Evolutionary conservation across 2,797 vertebrate genomes (phyloP), one percentile per base, ranked within the genome.

Genomic region (Sparidentex hasta): DNA sequence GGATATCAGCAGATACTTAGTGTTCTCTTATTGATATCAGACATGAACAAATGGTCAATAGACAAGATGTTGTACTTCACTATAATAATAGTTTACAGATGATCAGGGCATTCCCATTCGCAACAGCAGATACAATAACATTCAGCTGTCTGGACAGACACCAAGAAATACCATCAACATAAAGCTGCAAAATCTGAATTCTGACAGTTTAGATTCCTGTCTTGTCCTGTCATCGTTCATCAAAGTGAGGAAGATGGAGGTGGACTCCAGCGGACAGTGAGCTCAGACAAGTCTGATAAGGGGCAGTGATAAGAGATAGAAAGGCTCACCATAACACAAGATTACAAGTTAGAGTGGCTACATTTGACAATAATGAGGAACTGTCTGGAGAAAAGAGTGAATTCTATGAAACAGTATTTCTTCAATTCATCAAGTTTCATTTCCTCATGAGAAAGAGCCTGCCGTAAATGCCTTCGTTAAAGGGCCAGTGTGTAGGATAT

Each of bases 141-240:
- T 71, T 62, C 81, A 73, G 74, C 63, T 84, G 88, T 80, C 38
- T 64, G 59, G 29, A 33, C 25, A 25, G 29, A 33, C 33, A 33
- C 21, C 12, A 23, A 11, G 14, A 47, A 62, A 71, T 7, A 20
- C n/a, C 21, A 21, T 11, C 23, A 3, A 57, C 5, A 9, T 2
- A 11, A 11, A 43, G 11, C 33, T 70, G 25, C 7, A 9, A 64
- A 68, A 33, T 3, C 18, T 0, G 5, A 59, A 51, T 4, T 29
- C 4, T 47, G 27, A 7, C 14, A 7, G 29, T 33, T 21, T 1
- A 50, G 21, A 25, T 47, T 18, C 7, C 3, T 25, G 4, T 50
- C 27, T 29, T 62, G 52, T 33, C 7, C 1, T 46, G 0, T 38
- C 7, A 12, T 18, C 17, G 12, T 54, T 59, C 1, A 14, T 66